Evolutionary conservation across 1,140 invertebrate species (phyloP).

Genomic region (Tachypleus tridentatus): DNA sequence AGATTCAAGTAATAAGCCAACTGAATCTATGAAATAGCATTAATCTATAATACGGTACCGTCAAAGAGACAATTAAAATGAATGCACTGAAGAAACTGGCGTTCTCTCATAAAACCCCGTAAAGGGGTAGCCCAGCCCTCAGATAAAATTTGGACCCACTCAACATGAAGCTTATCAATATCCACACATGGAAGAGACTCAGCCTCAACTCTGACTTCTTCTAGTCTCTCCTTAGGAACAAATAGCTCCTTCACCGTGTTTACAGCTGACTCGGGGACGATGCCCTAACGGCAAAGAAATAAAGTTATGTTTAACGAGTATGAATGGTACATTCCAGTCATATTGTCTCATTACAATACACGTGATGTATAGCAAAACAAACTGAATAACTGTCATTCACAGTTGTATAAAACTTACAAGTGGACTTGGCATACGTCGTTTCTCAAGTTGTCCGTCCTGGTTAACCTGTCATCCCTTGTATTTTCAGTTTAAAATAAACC

Average conservation of each 20-base stretch:
- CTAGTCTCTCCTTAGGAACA: slow-evolving; percentile 52
- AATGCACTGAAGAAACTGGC: slow-evolving; percentile 83
- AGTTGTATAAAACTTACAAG: no score
- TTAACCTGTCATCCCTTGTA: no score
- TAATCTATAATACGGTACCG: slow-evolving; percentile 23
- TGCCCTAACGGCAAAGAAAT: slow-evolving; percentile 39
- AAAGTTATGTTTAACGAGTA: background rate
- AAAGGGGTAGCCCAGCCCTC: slow-evolving; percentile 97
- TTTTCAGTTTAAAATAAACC: no score
- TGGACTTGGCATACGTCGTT: no score
- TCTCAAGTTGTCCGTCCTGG: no score
- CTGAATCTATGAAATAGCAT: no score
- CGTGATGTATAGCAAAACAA: no score
- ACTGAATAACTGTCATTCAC: no score
- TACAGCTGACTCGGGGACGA: slow-evolving; percentile 45
- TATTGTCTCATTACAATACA: no score
- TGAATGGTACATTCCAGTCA: no score
- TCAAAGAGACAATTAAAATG: slow-evolving; percentile 82
- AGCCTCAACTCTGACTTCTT: slow-evolving; percentile 54
- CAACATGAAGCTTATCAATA: slow-evolving; percentile 58
- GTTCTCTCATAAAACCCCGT: slow-evolving; percentile 91
- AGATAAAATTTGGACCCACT: slow-evolving; percentile 89
- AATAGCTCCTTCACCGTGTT: slow-evolving; percentile 63
- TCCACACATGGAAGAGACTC: slow-evolving; percentile 49
- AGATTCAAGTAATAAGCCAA: no score